Evolutionary conservation across 2,888 invertebrate genomes (phyloP).

Genomic region (Neoitamus cyanurus): DNA sequence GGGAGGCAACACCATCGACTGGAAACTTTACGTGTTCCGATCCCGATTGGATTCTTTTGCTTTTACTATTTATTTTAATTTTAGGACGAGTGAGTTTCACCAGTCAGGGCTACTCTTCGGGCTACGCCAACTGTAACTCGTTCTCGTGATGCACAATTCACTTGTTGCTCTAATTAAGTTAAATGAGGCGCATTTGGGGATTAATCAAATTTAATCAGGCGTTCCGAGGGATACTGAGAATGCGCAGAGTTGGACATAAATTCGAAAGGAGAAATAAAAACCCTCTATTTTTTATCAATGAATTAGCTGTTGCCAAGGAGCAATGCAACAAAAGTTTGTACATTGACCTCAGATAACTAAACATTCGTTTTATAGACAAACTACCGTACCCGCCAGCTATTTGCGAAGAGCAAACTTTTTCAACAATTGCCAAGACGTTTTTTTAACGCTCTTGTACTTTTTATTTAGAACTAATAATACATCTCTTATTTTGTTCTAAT

Average conservation of each 20-base stretch:
- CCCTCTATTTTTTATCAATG: too few relatives aligned
- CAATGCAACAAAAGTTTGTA: too few relatives aligned
- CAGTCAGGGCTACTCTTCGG: not conserved
- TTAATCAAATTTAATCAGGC: slow-evolving; percentile 2
- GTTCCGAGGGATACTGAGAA: not conserved
- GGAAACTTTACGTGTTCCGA: slow-evolving; percentile 41
- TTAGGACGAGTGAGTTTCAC: not conserved
- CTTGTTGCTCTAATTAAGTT: slow-evolving; percentile 34
- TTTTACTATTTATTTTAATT: slow-evolving; percentile 13
- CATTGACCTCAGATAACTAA: too few relatives aligned
- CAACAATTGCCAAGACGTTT: too few relatives aligned
- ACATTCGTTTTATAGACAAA: too few relatives aligned
- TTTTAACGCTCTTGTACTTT: too few relatives aligned
- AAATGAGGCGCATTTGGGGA: not conserved
- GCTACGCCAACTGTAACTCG: not conserved
- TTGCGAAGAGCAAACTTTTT: too few relatives aligned
- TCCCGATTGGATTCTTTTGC: slow-evolving; percentile 4
- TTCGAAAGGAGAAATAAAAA: not conserved
- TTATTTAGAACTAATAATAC: too few relatives aligned
- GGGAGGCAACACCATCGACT: slow-evolving; percentile 8
- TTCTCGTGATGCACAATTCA: slow-evolving; percentile 4
- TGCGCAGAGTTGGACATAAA: not conserved
- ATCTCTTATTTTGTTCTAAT: too few relatives aligned
- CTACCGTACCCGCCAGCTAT: too few relatives aligned
- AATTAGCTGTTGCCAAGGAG: too few relatives aligned